A percentile compares a stretch with the other conserved stretches of the same genome.
These are phyloP conservation scores for Cervus canadensis DNA, from an alignment of 2,113 vertebrate species.

Conservation along the genomic window DNA sequence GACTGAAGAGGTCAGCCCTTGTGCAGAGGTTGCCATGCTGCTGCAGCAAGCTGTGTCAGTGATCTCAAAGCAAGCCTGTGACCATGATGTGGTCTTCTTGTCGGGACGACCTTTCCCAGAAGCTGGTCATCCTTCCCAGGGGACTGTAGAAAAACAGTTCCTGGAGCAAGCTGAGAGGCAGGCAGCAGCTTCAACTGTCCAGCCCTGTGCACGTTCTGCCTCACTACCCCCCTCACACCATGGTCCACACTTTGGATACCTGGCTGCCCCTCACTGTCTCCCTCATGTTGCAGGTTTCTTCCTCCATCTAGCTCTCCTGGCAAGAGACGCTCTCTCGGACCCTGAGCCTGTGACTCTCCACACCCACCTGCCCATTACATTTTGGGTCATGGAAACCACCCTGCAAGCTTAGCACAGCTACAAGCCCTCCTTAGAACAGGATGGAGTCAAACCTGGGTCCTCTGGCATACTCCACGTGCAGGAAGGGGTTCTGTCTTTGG, in stretches of 20 bases:
- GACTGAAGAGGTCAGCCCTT: neutral
- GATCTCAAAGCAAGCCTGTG: neutral
- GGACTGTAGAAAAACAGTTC: neutral
- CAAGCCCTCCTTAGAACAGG: neutral
- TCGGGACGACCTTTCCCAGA: neutral
- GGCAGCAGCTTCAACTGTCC: neutral
- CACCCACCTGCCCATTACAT: neutral
- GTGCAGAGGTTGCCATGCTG: neutral
- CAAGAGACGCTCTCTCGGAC: neutral
- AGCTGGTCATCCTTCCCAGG: neutral
- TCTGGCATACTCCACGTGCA: neutral
- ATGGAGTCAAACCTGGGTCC: neutral
- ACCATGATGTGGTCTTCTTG: rapidly evolving
- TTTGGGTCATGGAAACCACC: neutral
- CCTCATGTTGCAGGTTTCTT: neutral
- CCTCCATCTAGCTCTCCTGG: neutral
- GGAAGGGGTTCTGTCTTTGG: neutral
- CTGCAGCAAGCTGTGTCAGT: neutral
- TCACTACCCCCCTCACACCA: neutral
- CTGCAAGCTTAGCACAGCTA: neutral
- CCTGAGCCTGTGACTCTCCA: neutral
- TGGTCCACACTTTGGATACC: neutral
- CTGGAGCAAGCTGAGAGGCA: neutral
- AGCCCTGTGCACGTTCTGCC: neutral
- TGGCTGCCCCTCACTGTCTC: neutral